Evolutionary conservation across 2,888 invertebrate species (phyloP).

Genomic region (Rhopalosiphum nymphaeae): DNA sequence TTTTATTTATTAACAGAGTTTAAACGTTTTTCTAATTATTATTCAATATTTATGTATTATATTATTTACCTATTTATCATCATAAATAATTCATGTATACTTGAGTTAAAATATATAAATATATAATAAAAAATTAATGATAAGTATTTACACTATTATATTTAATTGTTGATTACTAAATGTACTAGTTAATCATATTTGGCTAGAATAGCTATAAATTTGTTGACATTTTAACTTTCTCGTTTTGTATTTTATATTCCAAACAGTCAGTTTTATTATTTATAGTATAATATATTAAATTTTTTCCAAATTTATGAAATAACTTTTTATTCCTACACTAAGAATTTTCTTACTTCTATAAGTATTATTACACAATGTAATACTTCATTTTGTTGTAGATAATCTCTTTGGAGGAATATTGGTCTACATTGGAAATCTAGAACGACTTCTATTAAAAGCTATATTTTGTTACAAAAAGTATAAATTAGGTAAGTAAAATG

Average conservation of each 20-base stretch:
- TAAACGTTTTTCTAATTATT: background rate
- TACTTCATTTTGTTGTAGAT: background rate
- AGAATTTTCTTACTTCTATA: background rate
- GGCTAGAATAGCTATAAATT: background rate
- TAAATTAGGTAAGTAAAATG: background rate
- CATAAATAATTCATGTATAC: background rate
- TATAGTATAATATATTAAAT: background rate
- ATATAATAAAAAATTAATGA: no score
- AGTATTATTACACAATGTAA: background rate
- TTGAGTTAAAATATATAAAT: no score
- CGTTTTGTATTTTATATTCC: background rate
- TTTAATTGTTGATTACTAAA: background rate
- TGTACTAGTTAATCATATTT: background rate
- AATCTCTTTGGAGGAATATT: background rate
- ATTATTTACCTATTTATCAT: background rate
- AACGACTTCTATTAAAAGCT: background rate
- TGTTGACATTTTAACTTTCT: background rate
- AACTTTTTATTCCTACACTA: background rate
- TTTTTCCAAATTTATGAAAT: background rate
- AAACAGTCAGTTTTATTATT: background rate
- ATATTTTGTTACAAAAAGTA: background rate
- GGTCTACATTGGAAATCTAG: background rate
- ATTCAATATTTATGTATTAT: background rate
- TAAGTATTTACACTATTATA: no score
- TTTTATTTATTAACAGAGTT: background rate